These are phyloP conservation scores for Microdon myrmicae DNA, from an alignment of 2,888 invertebrate species.

Conservation along the genomic window DNA sequence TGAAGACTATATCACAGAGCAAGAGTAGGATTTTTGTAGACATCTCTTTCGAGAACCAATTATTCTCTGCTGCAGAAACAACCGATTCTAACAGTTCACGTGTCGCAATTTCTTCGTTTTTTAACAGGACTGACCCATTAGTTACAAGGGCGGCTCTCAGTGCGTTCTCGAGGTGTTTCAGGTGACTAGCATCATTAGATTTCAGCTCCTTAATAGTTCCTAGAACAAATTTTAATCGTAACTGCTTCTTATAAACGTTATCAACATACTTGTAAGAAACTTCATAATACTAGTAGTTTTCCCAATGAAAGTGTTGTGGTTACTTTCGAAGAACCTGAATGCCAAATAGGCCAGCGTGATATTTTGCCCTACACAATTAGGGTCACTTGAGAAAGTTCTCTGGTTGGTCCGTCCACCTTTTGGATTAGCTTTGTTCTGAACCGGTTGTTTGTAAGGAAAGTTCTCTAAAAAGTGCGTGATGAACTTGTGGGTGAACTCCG, in stretches of 20 bases:
- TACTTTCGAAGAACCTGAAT: slow-evolving; percentile 63
- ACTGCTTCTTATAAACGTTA: neutral
- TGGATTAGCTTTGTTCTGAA: slow-evolving; percentile 52
- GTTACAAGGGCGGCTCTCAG: slow-evolving; percentile 57
- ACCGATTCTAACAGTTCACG: slow-evolving; percentile 58
- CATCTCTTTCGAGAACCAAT: slow-evolving; percentile 56
- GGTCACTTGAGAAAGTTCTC: slow-evolving; percentile 52
- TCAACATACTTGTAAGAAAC: slow-evolving; percentile 43
- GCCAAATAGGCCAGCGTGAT: slow-evolving; percentile 69
- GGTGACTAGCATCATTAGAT: slow-evolving; percentile 50
- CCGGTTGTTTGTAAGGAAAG: slow-evolving; percentile 61
- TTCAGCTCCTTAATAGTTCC: slow-evolving; percentile 40
- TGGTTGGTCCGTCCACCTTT: slow-evolving; percentile 64
- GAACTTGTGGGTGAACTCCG: slow-evolving; percentile 70
- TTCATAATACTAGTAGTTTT: slow-evolving; percentile 31
- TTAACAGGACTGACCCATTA: slow-evolving; percentile 55
- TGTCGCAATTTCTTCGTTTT: slow-evolving; percentile 54
- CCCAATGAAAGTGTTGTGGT: slow-evolving; percentile 31
- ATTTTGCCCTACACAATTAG: slow-evolving; percentile 70
- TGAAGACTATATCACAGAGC: slow-evolving; percentile 68
- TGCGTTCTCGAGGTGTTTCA: slow-evolving; percentile 56
- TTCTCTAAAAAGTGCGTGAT: slow-evolving; percentile 69
- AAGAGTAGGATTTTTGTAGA: slow-evolving; percentile 66
- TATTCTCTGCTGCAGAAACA: slow-evolving; percentile 56
- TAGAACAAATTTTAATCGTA: slow-evolving; percentile 1